Conservation (phyloP, 2,888 invertebrate species). For the Dolichopus griseipennis region DNA sequence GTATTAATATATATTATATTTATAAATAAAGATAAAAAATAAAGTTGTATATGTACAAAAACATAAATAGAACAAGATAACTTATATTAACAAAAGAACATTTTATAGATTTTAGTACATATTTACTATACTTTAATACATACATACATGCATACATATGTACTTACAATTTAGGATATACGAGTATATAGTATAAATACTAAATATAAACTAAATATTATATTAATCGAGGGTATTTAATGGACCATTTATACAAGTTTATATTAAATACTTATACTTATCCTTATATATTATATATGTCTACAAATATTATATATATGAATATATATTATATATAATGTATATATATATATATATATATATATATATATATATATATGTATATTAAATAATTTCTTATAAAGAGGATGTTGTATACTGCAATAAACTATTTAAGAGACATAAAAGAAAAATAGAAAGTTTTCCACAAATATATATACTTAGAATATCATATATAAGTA, state of each 20-base stretch:
- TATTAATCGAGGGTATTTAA: slow-evolving; percentile 1
- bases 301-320: not conserved
- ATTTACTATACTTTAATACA: too few relatives aligned
- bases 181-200: not conserved
- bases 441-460: not conserved
- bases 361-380: not conserved
- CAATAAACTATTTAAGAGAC: slow-evolving; percentile 4
- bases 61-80: too few relatives aligned
- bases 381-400: not conserved
- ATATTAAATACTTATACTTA: too few relatives aligned
- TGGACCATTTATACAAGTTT: not conserved
- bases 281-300: too few relatives aligned
- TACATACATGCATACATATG: not conserved
- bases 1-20: too few relatives aligned
- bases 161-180: not conserved
- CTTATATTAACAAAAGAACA: too few relatives aligned
- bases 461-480: not conserved
- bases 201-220: not conserved
- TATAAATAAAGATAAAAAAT: too few relatives aligned
- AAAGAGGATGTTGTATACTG: not conserved
- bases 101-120: not conserved
- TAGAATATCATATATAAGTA: not conserved
- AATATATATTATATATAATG: not conserved
- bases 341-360: not conserved
- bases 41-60: too few relatives aligned